Conservation (phyloP, 1,140 invertebrate genomes). For the Brachionus angularis region DNA sequence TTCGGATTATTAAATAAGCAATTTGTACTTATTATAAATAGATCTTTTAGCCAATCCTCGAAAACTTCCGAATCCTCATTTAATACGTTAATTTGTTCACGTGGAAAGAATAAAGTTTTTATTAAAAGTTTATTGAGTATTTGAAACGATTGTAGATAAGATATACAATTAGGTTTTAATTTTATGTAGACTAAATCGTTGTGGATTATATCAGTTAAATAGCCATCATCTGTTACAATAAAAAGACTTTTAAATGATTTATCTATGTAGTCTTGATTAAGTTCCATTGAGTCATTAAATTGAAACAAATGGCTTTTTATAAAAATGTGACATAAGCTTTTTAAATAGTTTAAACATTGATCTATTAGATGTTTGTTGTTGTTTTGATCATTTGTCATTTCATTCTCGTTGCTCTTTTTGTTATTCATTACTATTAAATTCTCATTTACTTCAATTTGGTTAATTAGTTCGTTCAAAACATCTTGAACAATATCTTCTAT, state of each 20-base stretch:
- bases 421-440: neutral
- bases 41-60: constrained; percentile 40
- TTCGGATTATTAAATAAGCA: neutral
- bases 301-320: neutral
- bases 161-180: neutral
- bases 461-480: neutral
- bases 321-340: constrained; percentile 22
- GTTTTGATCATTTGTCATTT: neutral
- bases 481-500: constrained; percentile 1
- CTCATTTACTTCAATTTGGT: neutral
- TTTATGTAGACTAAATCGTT: neutral
- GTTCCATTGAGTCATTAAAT: too few species aligned
- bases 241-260: constrained; percentile 17
- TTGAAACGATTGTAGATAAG: constrained; percentile 16
- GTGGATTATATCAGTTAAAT: neutral
- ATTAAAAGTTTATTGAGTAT: constrained; percentile 24
- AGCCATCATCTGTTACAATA: neutral
- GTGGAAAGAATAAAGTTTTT: constrained; percentile 23
- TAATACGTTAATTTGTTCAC: neutral
- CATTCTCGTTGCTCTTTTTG: neutral
- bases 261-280: neutral
- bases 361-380: constrained; percentile 10
- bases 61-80: neutral
- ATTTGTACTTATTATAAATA: neutral
- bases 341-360: neutral